phyloP scores from a whole-genome alignment of 2,113 vertebrate species.

The Myotis lucifugus region DNA sequence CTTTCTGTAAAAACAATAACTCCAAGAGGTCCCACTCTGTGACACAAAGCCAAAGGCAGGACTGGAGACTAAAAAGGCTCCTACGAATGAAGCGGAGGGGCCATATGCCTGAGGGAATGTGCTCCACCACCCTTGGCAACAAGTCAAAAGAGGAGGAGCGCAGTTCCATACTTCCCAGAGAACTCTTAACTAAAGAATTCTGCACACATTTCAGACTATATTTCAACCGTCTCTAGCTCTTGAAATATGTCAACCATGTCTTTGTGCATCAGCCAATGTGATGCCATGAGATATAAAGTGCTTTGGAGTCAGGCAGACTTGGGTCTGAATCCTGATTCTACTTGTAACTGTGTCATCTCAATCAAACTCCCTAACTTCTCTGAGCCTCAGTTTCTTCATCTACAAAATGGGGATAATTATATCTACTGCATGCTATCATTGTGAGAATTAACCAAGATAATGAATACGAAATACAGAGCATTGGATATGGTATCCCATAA shows the following conservation, averaged over 20 bases:
- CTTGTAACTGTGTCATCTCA: background rate
- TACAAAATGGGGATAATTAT: background rate
- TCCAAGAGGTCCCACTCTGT: background rate
- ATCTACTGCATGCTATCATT: background rate
- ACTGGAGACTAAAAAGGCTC: background rate
- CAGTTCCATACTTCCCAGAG: background rate
- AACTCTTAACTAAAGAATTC: background rate
- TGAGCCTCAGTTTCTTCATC: slow-evolving; percentile 12
- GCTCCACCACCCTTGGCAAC: background rate
- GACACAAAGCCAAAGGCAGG: background rate
- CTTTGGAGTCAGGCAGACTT: background rate
- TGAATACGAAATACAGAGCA: background rate
- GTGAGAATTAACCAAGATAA: slow-evolving; percentile 1
- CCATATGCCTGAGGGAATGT: background rate
- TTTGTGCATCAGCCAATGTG: background rate
- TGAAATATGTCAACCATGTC: background rate
- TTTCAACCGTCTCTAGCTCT: background rate
- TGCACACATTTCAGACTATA: background rate
- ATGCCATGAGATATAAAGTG: slow-evolving; percentile 40
- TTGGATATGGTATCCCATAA: background rate
- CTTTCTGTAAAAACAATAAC: background rate
- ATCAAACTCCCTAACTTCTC: background rate
- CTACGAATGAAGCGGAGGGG: background rate
- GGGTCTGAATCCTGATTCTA: background rate
- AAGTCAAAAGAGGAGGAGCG: background rate